Conservation (phyloP, 2,888 invertebrate genomes). For the Napeogenes inachia region DNA sequence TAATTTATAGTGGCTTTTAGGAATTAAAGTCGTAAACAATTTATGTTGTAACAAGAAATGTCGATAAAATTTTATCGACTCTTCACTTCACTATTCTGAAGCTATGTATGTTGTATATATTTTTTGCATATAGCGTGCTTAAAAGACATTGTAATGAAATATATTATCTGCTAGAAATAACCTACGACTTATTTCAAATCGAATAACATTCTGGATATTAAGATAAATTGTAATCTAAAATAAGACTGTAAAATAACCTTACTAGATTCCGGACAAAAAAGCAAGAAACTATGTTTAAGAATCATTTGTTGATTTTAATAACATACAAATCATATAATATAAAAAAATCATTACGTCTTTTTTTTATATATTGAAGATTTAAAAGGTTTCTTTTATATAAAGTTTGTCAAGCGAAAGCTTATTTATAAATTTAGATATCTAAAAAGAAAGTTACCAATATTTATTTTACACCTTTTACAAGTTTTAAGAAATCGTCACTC, state of each 20-base stretch:
- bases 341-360: too few species aligned
- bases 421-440: background rate
- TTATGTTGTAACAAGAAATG: conserved; percentile 37
- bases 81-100: conserved; percentile 34
- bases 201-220: too few species aligned
- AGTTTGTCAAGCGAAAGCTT: background rate
- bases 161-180: too few species aligned
- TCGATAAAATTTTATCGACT: conserved; percentile 41
- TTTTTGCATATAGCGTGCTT: conserved; percentile 8
- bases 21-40: conserved; percentile 37
- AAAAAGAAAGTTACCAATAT: background rate
- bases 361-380: too few species aligned
- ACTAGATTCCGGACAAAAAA: too few species aligned
- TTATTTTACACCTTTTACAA: background rate
- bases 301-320: too few species aligned
- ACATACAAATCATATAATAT: too few species aligned
- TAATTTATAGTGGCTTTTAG: conserved; percentile 21
- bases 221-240: too few species aligned
- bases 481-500: conserved; percentile 1
- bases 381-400: too few species aligned
- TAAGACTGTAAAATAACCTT: too few species aligned
- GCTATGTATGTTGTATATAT: conserved; percentile 12
- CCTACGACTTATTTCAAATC: too few species aligned
- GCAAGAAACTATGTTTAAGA: too few species aligned
- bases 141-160: background rate